Base-by-base conservation (phyloP, 2,888 invertebrate species). In the Petrolisthes manimaculis region DNA sequence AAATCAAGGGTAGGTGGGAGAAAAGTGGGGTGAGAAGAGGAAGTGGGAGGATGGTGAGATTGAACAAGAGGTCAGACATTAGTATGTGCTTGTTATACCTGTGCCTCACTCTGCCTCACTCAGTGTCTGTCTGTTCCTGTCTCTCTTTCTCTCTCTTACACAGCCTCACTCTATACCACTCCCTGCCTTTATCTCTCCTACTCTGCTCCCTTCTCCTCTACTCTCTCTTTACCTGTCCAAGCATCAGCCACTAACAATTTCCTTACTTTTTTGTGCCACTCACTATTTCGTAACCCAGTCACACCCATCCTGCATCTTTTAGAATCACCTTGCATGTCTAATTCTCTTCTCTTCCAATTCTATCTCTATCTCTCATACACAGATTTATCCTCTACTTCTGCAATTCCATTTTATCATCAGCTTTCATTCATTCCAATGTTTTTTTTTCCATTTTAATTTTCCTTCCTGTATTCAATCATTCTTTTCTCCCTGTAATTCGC, bases 381-480 rank as follows among this genome's bases (percentile, higher is more conserved):
- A 37, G 1, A 2, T 37, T 37, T 37, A 37, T 37, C 37, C 18
- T 18, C 67, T 69, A 69, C n/a, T 69, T 18, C n/a, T 69, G n/a
- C n/a, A 14, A 67, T 67, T 67, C 12, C 67, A 14, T 18, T 67
- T 67, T 67, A 14, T 2, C 37, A 37, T 37, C 37, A 37, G 12
- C 18, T 67, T 67, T 67, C 18, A 18, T 69, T 69, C 8, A 4
- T 69, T 69, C n/a, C 4, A 69, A 5, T 69, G 3, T 4, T 69
- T 69, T 69, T 69, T n/a, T 18, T 69, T 14, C n/a, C n/a, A 69
- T 69, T 18, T 69, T 18, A 3, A 69, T 18, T 18, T 4, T 69
- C 69, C 69, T 69, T 69, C 69, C n/a, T 69, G 14, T n/a, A 69
- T 69, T 69, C 69, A 67, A 67, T 67, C 67, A 67, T 14, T 69